A percentile compares a stretch with the other conserved stretches of the same genome.
These are phyloP conservation scores for Ricordea florida DNA, from an alignment of 92 coral and sea anemone species.

Conservation along the genomic window DNA sequence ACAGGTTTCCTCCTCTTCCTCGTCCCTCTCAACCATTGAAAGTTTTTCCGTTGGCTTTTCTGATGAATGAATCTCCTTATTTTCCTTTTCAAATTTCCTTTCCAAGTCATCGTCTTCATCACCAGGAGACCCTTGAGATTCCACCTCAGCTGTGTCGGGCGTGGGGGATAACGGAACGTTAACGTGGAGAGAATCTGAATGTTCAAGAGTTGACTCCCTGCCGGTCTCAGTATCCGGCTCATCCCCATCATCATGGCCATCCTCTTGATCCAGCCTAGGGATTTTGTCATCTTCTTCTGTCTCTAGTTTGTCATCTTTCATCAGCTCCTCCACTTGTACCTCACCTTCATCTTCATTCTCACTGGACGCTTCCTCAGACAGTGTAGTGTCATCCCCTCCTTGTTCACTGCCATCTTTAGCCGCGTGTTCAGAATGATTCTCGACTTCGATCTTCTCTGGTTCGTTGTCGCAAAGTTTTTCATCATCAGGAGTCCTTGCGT, in stretches of 20 bases:
- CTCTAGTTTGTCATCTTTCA: background rate
- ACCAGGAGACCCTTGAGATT: background rate
- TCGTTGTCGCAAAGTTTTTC: background rate
- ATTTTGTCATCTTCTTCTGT: background rate
- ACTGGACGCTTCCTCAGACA: background rate
- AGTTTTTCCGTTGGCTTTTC: too few relatives aligned
- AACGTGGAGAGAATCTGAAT: constrained; percentile 7
- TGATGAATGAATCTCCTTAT: too few relatives aligned
- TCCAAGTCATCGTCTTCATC: background rate
- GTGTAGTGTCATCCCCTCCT: background rate
- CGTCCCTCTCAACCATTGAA: background rate
- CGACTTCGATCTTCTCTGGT: background rate
- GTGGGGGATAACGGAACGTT: constrained; percentile 21
- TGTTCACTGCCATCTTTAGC: background rate
- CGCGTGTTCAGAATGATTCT: background rate
- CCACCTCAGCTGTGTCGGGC: background rate
- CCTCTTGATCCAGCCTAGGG: background rate
- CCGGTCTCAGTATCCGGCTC: background rate
- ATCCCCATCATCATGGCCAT: background rate
- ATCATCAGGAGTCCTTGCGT: background rate
- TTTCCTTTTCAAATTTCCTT: background rate
- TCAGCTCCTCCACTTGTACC: background rate
- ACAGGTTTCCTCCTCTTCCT: background rate
- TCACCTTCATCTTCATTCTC: background rate
- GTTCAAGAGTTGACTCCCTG: background rate